Conservation (phyloP, 2,797 vertebrate genomes). For the Epinephelus awoara region DNA sequence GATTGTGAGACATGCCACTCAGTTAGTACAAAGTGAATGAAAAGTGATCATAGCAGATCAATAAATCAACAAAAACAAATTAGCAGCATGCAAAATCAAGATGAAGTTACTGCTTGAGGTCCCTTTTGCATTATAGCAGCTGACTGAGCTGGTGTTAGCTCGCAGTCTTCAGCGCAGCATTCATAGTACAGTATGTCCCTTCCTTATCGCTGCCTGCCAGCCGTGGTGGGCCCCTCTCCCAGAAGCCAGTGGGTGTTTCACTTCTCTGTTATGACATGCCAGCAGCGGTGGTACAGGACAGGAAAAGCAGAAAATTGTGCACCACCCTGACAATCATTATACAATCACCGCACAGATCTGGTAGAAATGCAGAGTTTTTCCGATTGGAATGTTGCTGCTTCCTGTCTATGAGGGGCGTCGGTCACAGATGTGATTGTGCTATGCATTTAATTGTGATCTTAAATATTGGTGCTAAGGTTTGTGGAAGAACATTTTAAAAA, state of each 20-base stretch:
- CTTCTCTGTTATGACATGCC: neutral
- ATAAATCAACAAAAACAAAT: neutral
- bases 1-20: neutral
- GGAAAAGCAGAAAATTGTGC: constrained; percentile 5
- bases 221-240: constrained; percentile 9
- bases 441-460: neutral
- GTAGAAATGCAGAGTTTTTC: neutral
- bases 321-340: constrained; percentile 20
- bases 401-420: neutral
- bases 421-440: neutral
- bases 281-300: neutral
- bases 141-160: neutral
- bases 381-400: constrained; percentile 22
- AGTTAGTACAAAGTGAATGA: neutral
- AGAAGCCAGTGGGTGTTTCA: constrained; percentile 10
- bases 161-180: neutral
- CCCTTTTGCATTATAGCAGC: neutral
- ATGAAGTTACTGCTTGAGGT: neutral
- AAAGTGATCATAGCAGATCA: neutral
- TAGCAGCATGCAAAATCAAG: neutral
- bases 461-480: neutral
- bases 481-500: constrained; percentile 1
- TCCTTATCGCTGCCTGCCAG: constrained; percentile 57
- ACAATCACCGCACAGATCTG: constrained; percentile 40
- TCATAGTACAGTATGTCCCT: neutral